These are phyloP conservation scores for Leptosomus discolor DNA, from an alignment of 2,113 vertebrate genomes.

Conservation along the genomic window DNA sequence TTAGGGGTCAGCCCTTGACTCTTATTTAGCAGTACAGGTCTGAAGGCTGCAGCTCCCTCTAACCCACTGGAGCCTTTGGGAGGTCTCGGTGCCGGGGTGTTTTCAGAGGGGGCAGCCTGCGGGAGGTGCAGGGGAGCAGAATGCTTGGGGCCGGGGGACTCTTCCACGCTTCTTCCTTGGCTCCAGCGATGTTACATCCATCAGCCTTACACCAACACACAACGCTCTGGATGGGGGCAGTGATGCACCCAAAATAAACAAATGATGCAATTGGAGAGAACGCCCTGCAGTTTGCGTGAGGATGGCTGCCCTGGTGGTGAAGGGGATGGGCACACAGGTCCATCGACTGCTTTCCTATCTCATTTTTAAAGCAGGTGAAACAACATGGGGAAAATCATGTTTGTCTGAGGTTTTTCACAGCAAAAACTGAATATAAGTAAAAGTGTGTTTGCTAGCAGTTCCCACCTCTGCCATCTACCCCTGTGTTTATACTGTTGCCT, in stretches of 20 bases:
- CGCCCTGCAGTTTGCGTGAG: fast-evolving
- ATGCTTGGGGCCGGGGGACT: fast-evolving
- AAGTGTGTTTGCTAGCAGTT: not conserved
- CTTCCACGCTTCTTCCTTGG: not conserved
- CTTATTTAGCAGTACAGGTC: not conserved
- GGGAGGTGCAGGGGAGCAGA: too few relatives aligned
- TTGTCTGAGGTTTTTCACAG: not conserved
- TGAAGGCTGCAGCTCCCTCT: not conserved
- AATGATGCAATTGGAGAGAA: not conserved
- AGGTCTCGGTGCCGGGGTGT: fast-evolving
- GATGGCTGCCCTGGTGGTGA: fast-evolving
- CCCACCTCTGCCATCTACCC: not conserved
- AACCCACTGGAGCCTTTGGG: not conserved
- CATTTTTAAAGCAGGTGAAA: not conserved
- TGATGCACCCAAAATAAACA: not conserved
- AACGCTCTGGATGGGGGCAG: not conserved
- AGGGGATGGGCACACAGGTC: not conserved
- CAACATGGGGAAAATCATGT: not conserved
- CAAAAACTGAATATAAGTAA: not conserved
- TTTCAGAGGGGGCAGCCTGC: not conserved
- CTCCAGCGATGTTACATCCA: fast-evolving
- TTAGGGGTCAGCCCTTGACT: not conserved
- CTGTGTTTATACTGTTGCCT: not conserved
- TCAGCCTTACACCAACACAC: not conserved
- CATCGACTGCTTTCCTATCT: not conserved